A percentile compares a stretch with the other conserved stretches of the same genome.
Evolutionary conservation across 2,113 vertebrate genomes (phyloP).

Genomic region (Burhinus bistriatus): DNA sequence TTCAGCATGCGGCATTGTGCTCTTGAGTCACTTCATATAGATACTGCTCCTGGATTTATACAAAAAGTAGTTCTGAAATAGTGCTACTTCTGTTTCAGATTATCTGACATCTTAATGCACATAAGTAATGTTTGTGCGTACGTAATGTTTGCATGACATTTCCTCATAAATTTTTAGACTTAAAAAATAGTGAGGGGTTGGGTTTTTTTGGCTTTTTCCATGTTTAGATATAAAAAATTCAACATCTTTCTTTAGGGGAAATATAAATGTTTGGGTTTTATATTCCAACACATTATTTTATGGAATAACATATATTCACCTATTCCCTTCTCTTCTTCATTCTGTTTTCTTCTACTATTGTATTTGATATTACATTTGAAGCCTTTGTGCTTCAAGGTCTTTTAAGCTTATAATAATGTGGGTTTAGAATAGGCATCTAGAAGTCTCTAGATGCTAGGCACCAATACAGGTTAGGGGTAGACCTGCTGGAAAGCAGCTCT

Average conservation of each 20-base stretch:
- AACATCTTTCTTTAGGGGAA: neutral
- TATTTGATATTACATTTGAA: neutral
- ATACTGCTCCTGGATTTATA: neutral
- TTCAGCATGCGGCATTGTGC: neutral
- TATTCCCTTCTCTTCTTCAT: neutral
- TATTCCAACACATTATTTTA: neutral
- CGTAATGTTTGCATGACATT: neutral
- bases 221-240: neutral
- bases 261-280: neutral
- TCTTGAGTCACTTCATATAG: neutral
- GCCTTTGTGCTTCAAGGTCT: neutral
- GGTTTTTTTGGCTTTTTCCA: neutral
- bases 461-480: too few species aligned
- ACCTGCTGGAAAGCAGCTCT: too few species aligned
- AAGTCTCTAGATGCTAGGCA: neutral
- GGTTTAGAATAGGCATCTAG: neutral
- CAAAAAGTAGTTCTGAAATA: neutral
- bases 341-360: neutral
- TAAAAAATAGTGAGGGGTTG: neutral
- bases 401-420: neutral
- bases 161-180: neutral
- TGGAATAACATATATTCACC: neutral
- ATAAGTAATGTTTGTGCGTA: neutral
- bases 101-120: neutral
- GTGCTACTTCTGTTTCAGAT: neutral